Evolutionary conservation across 2,888 invertebrate genomes (phyloP).

Genomic region (Drosophila phalerata): DNA sequence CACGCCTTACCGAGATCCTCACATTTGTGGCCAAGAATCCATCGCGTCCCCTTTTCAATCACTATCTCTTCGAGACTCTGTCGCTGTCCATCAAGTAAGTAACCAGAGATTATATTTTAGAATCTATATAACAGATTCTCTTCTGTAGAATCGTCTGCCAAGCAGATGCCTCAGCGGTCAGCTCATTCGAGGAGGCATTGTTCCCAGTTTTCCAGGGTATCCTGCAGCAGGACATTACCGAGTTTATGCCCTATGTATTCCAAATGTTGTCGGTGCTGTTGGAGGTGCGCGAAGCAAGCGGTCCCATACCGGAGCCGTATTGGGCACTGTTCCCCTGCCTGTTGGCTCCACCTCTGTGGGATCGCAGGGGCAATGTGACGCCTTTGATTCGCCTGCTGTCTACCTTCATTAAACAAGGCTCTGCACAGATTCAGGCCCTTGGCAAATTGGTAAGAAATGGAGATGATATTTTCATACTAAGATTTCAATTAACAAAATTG

Average conservation of each 20-base stretch:
- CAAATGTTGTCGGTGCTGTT: conserved; percentile 97
- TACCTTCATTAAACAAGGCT: conserved; percentile 92
- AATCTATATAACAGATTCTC: neutral
- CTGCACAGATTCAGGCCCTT: conserved; percentile 89
- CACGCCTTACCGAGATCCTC: conserved; percentile 94
- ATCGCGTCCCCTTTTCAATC: conserved; percentile 98
- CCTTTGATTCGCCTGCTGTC: conserved; percentile 96
- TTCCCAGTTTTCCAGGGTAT: conserved; percentile 98
- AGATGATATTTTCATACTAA: conserved; percentile 4
- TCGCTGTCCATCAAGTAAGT: conserved; percentile 94
- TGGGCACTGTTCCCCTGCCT: conserved; percentile 95
- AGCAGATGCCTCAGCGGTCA: conserved; percentile 91
- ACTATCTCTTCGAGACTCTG: conserved; percentile 98
- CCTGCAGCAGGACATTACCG: conserved; percentile 95
- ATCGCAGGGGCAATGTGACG: conserved; percentile 96
- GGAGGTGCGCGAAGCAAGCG: conserved; percentile 88
- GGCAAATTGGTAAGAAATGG: conserved; percentile 90
- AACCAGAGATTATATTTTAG: too few species aligned
- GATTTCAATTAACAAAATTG: neutral
- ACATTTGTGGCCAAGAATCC: conserved; percentile 95
- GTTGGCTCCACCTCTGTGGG: conserved; percentile 96
- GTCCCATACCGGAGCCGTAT: conserved; percentile 92
- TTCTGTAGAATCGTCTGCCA: conserved; percentile 92
- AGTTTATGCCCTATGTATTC: conserved; percentile 99
- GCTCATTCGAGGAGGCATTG: conserved; percentile 95